Conservation (phyloP, 2,797 vertebrate genomes). For the Loriculus beryllinus region DNA sequence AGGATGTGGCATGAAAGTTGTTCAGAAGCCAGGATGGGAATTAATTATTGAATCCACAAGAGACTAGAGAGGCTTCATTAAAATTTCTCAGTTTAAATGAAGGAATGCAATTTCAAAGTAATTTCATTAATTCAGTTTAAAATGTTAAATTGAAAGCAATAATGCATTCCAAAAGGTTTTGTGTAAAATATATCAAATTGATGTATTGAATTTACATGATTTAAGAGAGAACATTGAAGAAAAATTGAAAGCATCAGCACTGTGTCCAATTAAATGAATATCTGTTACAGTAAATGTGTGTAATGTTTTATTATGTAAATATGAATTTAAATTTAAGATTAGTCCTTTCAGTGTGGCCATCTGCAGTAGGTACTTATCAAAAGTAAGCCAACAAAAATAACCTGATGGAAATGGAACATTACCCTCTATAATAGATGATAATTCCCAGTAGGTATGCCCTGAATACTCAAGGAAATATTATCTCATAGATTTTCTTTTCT, state of each 20-base stretch:
- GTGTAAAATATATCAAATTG: neutral
- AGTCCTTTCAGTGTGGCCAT: neutral
- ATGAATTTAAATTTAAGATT: neutral
- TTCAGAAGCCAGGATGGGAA: neutral
- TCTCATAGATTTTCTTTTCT: neutral
- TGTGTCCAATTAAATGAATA: neutral
- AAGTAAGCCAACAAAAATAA: neutral
- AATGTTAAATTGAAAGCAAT: conserved; percentile 32
- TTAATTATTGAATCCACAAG: neutral
- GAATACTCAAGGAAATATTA: neutral
- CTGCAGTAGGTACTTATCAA: neutral
- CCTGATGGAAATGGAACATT: neutral
- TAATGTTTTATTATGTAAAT: neutral
- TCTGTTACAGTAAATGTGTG: neutral
- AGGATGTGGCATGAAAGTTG: neutral
- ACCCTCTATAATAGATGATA: neutral
- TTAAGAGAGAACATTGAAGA: neutral
- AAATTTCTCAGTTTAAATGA: neutral
- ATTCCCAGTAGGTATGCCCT: neutral
- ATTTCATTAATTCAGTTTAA: conserved; percentile 9
- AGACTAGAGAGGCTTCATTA: neutral
- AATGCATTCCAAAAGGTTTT: conserved; percentile 4
- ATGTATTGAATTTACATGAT: neutral
- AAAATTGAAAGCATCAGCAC: neutral
- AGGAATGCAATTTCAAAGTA: conserved; percentile 6